Evolutionary conservation across 2,888 invertebrate species (phyloP).

Genomic region (Drosophila neonasuta): DNA sequence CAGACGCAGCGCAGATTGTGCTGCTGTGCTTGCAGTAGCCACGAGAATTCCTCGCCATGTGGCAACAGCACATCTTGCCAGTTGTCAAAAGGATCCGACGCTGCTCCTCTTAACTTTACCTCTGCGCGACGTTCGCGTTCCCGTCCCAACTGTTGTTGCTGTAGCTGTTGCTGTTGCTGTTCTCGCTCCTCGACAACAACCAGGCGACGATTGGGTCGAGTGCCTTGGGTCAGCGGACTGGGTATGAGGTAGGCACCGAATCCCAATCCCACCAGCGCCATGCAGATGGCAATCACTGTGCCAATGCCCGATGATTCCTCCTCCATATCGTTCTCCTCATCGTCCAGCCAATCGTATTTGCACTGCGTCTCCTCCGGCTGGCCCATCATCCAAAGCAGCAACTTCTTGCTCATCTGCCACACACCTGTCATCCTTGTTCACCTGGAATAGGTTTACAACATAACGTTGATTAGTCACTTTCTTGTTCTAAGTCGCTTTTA

Average conservation of each 20-base stretch:
- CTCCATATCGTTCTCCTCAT: constrained; percentile 10
- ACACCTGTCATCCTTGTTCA: constrained; percentile 28
- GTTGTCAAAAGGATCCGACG: background rate
- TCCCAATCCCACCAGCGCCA: constrained; percentile 31
- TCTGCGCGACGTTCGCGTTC: background rate
- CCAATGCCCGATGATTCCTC: constrained; percentile 48
- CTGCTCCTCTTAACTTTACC: background rate
- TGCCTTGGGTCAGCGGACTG: constrained; percentile 1
- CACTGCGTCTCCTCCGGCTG: constrained; percentile 9
- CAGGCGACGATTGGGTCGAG: background rate
- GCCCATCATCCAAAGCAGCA: constrained; percentile 7
- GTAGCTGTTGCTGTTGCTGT: constrained; percentile 11
- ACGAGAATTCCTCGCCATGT: constrained; percentile 13
- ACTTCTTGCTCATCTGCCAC: constrained; percentile 22
- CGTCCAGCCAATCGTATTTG: constrained; percentile 2
- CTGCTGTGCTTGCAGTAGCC: constrained; percentile 6
- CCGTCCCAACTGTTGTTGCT: background rate
- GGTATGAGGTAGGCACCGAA: constrained; percentile 14
- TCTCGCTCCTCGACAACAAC: background rate
- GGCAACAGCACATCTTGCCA: constrained; percentile 23
- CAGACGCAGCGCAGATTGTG: constrained; percentile 1
- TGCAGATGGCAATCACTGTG: constrained; percentile 30
- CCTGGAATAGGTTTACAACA: too few species aligned
- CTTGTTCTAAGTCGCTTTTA: background rate
- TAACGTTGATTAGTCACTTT: background rate